phyloP scores from a whole-genome alignment of 2,888 invertebrate species.

The Cylindroiulus punctatus region DNA sequence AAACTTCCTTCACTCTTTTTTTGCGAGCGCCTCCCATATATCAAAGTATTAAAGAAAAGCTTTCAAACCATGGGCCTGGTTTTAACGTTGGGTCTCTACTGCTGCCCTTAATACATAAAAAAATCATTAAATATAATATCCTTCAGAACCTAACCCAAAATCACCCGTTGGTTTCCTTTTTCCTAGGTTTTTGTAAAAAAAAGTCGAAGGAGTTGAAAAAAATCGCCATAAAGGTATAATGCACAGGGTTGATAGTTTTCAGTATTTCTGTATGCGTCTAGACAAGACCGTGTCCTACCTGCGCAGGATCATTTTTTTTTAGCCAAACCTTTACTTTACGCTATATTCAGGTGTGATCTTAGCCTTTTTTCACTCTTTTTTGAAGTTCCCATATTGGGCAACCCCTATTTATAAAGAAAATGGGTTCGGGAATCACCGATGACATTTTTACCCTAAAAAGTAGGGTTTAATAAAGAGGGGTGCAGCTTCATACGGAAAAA shows the following conservation, averaged over 20 bases:
- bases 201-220: constrained; percentile 37
- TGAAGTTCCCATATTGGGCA: constrained; percentile 33
- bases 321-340: constrained; percentile 32
- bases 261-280: constrained; percentile 32
- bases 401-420: not conserved
- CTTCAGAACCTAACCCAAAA: constrained; percentile 12
- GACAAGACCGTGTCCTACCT: constrained; percentile 34
- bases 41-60: constrained; percentile 19
- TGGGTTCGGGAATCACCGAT: not conserved
- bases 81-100: not conserved
- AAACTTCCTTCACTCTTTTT: constrained; percentile 10
- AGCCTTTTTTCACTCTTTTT: constrained; percentile 44
- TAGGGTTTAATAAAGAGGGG: constrained; percentile 43
- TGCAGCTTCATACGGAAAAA: constrained; percentile 35
- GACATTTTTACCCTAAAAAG: constrained; percentile 42
- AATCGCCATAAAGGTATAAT: constrained; percentile 39
- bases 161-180: constrained; percentile 47
- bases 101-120: constrained; percentile 32
- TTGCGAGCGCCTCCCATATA: constrained; percentile 12
- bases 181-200: constrained; percentile 17
- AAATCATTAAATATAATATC: constrained; percentile 35
- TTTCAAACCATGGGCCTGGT: not conserved
- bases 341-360: constrained; percentile 47
- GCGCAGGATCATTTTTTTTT: not conserved
- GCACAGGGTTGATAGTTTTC: constrained; percentile 15